Percentiles rank a stretch among this genome's conserved stretches.
phyloP scores from a whole-genome alignment of 1,140 invertebrate genomes.

The Paracyclopina nana region DNA sequence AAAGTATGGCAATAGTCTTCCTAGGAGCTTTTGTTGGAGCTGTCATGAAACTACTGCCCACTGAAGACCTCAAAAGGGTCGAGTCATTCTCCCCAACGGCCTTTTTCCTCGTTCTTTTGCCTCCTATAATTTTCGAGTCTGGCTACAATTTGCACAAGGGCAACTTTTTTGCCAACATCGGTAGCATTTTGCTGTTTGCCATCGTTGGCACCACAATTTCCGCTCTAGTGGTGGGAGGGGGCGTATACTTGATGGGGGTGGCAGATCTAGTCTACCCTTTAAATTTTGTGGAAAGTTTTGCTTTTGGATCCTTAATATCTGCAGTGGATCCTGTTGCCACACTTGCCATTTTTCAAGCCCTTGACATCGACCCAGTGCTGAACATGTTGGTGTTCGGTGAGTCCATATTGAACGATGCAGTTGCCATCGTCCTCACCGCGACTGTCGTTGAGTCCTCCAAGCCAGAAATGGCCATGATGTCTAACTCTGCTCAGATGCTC shows the following conservation, averaged over 20 bases:
- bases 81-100: constrained; percentile 91
- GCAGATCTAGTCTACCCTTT: constrained; percentile 58
- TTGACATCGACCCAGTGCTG: constrained; percentile 81
- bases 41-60: constrained; percentile 66
- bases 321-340: constrained; percentile 96
- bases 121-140: constrained; percentile 96
- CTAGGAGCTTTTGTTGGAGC: constrained; percentile 70
- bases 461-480: constrained; percentile 39
- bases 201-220: constrained; percentile 91
- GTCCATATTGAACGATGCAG: constrained; percentile 83
- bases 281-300: constrained; percentile 89
- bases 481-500: constrained; percentile 59
- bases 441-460: constrained; percentile 44
- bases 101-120: constrained; percentile 88
- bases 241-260: constrained; percentile 24
- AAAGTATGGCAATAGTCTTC: constrained; percentile 68
- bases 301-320: constrained; percentile 93
- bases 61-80: constrained; percentile 64
- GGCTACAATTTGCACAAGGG: constrained; percentile 97
- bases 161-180: constrained; percentile 97
- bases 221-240: constrained; percentile 77
- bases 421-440: constrained; percentile 88
- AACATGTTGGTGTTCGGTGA: constrained; percentile 97
- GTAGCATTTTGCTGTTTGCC: constrained; percentile 68
- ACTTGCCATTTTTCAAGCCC: constrained; percentile 90